A percentile compares a stretch with the other conserved stretches of the same genome.
Evolutionary conservation across 23 tunicate genomes (phyloP).

Genomic region (Botrylloides violaceus): DNA sequence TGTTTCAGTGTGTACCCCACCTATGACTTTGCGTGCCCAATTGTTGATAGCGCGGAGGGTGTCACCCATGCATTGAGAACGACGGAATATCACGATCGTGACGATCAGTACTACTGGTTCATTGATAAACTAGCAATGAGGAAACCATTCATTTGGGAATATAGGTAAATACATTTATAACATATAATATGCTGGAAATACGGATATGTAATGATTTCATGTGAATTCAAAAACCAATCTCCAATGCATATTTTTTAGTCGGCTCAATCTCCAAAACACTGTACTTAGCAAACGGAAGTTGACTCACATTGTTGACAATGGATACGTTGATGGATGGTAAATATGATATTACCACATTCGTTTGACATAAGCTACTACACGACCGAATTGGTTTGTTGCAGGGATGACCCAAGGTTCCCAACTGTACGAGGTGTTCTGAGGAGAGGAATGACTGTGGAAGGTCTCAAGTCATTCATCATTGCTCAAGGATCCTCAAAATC

Average conservation of each 20-base stretch:
- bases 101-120: conserved; percentile 97
- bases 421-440: conserved; percentile 95
- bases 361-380: no score
- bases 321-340: conserved; percentile 96
- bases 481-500: conserved; percentile 94
- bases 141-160: conserved; percentile 91
- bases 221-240: no score
- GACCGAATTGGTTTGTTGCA: conserved; percentile 9
- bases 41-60: conserved; percentile 97
- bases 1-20: conserved; percentile 91
- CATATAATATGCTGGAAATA: background rate
- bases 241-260: conserved; percentile 35
- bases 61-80: conserved; percentile 96
- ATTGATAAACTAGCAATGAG: conserved; percentile 71
- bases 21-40: conserved; percentile 98
- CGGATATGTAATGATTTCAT: background rate
- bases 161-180: conserved; percentile 40
- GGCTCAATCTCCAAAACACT: conserved; percentile 96
- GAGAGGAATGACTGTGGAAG: conserved; percentile 98
- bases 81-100: conserved; percentile 92
- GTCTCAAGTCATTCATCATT: conserved; percentile 80
- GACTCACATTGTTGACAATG: conserved; percentile 89
- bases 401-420: conserved; percentile 99
- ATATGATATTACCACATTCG: no score
- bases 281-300: conserved; percentile 90